Base-by-base conservation (phyloP, 2,797 vertebrate species). In the Malacoraja senta region DNA sequence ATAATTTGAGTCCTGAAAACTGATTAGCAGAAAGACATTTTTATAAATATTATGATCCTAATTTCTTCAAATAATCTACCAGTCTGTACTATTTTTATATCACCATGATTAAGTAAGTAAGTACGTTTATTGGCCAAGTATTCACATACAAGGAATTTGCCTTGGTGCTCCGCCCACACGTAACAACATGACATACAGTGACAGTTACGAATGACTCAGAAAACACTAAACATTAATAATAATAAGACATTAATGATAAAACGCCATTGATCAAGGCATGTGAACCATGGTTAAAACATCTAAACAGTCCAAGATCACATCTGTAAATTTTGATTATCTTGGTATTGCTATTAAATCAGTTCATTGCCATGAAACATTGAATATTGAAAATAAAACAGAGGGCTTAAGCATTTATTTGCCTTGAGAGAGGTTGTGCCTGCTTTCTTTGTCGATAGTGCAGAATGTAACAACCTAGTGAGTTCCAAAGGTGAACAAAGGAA, bases 401-500 rank as follows among this genome's bases (percentile, higher is more conserved):
- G 29, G 44, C 81, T 44, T 74, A 12, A 44, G 7, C 29, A n/a
- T 32, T 63, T 63, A 7, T 29, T 8, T 86, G 29, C 8, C 32
- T 86, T 32, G 1, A 32, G 32, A 61, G n/a, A 32, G n/a, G 95
- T 95, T 96, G 96, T 95, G 96, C 95, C 94, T 24, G 21, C 26
- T 65, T 86, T 65, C 58, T 53, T 83, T 93, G 95, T 94, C 93
- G 94, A 95, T 93, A 76, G 1, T 94, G 94, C 93, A 94, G 91
- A 93, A 44, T 80, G 93, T 86, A 91, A 77, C 4, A 81, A 44
- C 63, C 0, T 0, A 2, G 0, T 58, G 93, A 79, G 17, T 93
- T 81, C 91, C 77, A 78, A 78, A 19, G 29, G 76, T n/a, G 26
- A 77, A 77, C 29, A 77, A 78, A 13, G n/a, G 32, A 78, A 35